A percentile compares a stretch with the other conserved stretches of the same genome.
Evolutionary conservation across 2,888 invertebrate genomes (phyloP).

Genomic region (Mechanitis messenoides): DNA sequence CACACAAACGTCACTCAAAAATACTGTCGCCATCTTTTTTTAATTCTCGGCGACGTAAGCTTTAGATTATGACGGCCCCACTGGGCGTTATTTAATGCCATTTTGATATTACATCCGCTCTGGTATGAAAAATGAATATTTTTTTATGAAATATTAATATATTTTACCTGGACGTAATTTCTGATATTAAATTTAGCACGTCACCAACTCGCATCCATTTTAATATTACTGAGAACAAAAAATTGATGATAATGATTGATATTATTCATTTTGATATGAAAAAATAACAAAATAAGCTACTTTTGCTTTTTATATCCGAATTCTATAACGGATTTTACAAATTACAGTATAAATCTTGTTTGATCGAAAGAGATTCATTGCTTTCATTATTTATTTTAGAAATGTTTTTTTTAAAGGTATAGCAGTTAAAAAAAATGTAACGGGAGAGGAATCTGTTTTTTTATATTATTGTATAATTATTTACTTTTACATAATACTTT

Average conservation of each 20-base stretch:
- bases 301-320: neutral
- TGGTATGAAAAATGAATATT: slow-evolving; percentile 18
- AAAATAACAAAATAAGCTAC: neutral
- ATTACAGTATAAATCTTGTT: neutral
- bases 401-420: no score
- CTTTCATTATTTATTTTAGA: no score
- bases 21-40: slow-evolving; percentile 7
- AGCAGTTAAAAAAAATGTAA: no score
- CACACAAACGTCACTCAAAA: slow-evolving; percentile 4
- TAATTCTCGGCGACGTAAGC: slow-evolving; percentile 13
- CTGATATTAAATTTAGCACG: slow-evolving; percentile 24
- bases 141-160: slow-evolving; percentile 25
- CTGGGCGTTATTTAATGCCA: slow-evolving; percentile 15
- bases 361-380: neutral
- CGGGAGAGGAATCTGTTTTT: no score
- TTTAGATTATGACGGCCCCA: slow-evolving; percentile 17
- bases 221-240: slow-evolving; percentile 7
- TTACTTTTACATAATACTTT: no score
- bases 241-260: slow-evolving; percentile 4
- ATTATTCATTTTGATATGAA: neutral
- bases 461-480: no score
- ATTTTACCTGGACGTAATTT: slow-evolving; percentile 11
- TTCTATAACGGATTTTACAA: no score
- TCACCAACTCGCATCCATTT: slow-evolving; percentile 10
- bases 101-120: slow-evolving; percentile 19